Evolutionary conservation across 2,797 vertebrate genomes (phyloP).

Genomic region (Lithobates sylvaticus): DNA sequence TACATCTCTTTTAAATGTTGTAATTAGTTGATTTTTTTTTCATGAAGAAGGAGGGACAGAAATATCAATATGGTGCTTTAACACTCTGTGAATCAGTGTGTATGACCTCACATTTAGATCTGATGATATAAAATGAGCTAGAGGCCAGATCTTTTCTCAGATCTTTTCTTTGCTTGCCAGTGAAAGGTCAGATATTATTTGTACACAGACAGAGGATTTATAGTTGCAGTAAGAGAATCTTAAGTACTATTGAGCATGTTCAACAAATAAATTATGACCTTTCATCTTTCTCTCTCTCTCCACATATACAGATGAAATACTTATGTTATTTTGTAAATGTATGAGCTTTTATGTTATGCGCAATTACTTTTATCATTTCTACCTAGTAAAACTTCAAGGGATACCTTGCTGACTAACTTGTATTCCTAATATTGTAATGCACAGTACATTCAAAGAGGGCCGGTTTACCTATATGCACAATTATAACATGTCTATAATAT

Average conservation of each 20-base stretch:
- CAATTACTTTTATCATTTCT: no score
- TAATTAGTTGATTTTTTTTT: no score
- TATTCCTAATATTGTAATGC: no score
- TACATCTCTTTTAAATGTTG: not conserved
- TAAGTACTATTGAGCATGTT: not conserved
- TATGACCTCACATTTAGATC: not conserved
- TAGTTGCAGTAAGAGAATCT: not conserved
- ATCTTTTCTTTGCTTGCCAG: not conserved
- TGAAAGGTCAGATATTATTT: not conserved
- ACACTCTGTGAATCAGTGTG: not conserved
- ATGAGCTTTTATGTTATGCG: no score
- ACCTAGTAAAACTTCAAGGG: no score
- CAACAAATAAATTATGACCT: not conserved
- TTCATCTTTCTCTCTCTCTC: not conserved
- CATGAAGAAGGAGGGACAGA: no score
- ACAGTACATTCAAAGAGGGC: no score
- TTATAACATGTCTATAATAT: no score
- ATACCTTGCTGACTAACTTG: no score
- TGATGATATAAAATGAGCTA: not conserved
- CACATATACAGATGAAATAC: no score
- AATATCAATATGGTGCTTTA: not conserved
- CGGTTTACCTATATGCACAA: no score
- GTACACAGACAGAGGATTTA: not conserved
- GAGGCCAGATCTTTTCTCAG: not conserved
- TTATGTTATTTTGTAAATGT: no score